Percentiles rank a stretch among this genome's conserved stretches.
These are phyloP conservation scores for Apeltes quadracus DNA, from an alignment of 2,113 vertebrate genomes.

Conservation along the genomic window DNA sequence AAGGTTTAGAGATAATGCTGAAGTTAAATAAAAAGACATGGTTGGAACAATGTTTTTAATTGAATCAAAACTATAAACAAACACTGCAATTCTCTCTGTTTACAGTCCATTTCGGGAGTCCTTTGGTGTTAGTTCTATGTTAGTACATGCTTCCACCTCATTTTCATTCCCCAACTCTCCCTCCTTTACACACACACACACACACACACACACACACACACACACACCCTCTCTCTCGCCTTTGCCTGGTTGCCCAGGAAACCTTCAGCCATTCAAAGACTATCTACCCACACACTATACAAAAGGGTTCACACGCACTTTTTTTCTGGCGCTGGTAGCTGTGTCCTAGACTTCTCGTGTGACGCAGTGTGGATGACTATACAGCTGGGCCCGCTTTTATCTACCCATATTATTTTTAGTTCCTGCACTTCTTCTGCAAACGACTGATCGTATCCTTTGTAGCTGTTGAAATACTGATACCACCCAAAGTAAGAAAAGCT, in stretches of 20 bases:
- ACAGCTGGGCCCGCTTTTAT: neutral
- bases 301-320: conserved; percentile 42
- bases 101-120: too few relatives aligned
- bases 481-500: neutral
- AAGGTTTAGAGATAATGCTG: neutral
- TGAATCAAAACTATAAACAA: neutral
- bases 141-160: neutral
- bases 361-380: neutral
- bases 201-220: neutral
- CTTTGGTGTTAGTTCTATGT: neutral
- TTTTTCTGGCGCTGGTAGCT: conserved; percentile 5
- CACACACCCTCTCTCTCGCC: conserved; percentile 7
- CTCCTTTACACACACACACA: neutral
- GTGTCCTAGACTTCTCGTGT: conserved; percentile 9
- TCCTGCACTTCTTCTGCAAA: neutral
- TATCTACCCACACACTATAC: conserved; percentile 30
- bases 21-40: neutral
- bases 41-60: neutral
- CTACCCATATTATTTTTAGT: neutral
- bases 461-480: neutral
- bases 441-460: neutral
- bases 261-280: conserved; percentile 50
- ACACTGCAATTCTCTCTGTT: neutral
- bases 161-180: neutral
- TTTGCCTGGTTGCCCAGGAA: conserved; percentile 59